These are phyloP conservation scores for Orbicella faveolata DNA, from an alignment of 64 coral and sea anemone genomes.

Conservation along the genomic window DNA sequence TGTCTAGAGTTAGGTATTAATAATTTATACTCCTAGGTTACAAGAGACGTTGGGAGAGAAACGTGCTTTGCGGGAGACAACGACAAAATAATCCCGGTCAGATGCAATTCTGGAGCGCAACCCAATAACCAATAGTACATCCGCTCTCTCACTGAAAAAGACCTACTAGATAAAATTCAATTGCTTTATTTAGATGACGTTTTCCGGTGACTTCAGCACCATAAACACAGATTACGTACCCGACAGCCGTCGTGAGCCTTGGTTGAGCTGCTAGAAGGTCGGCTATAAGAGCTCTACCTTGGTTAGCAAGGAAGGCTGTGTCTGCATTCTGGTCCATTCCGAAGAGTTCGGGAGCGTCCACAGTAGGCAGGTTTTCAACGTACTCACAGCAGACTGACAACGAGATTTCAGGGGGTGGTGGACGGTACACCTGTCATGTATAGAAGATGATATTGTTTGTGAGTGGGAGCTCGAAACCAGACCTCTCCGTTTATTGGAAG, in stretches of 20 bases:
- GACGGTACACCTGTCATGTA: constrained; percentile 72
- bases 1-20: no score
- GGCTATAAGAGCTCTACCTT: constrained; percentile 59
- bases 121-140: no score
- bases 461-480: background rate
- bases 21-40: no score
- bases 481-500: no score
- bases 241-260: constrained; percentile 19
- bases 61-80: no score
- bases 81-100: no score
- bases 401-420: constrained; percentile 82
- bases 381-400: constrained; percentile 88
- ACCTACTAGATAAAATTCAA: no score
- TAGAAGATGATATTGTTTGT: background rate
- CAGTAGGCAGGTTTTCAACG: constrained; percentile 78
- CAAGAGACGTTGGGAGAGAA: no score
- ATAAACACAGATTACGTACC: constrained; percentile 45
- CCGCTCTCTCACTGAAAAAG: no score
- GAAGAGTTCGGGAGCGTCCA: constrained; percentile 84
- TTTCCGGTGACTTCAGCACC: no score
- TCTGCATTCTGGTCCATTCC: constrained; percentile 91
- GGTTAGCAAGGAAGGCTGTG: constrained; percentile 56
- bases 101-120: no score
- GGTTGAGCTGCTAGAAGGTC: constrained; percentile 69
- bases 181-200: no score